phyloP scores from a whole-genome alignment of 2,888 invertebrate genomes.

The Heliothis peltigera region DNA sequence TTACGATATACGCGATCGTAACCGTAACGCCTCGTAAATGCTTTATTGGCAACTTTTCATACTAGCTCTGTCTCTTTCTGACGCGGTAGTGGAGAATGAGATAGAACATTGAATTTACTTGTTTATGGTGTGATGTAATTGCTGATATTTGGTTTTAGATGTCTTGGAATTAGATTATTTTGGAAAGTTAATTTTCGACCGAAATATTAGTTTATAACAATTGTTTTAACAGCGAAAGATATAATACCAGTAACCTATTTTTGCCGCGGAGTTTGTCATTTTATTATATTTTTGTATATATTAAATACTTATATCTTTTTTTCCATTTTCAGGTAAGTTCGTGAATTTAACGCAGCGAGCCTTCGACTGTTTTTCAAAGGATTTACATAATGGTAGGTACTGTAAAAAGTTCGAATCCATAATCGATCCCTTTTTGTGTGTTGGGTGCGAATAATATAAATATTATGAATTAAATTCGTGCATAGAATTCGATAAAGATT shows the following conservation, averaged over 20 bases:
- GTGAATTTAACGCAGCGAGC: neutral
- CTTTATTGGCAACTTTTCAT: slow-evolving; percentile 49
- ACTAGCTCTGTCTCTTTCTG: slow-evolving; percentile 18
- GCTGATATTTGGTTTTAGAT: slow-evolving; percentile 46
- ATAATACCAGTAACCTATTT: too few species aligned
- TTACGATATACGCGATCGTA: slow-evolving; percentile 54
- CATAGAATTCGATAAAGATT: too few species aligned
- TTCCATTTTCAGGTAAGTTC: slow-evolving; percentile 46
- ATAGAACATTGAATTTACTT: slow-evolving; percentile 32
- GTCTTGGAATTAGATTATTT: slow-evolving; percentile 51
- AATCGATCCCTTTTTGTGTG: too few species aligned
- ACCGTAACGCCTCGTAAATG: slow-evolving; percentile 54
- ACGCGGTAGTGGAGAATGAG: slow-evolving; percentile 24
- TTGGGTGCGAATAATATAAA: too few species aligned
- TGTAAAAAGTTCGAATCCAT: too few species aligned
- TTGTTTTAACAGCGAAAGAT: too few species aligned
- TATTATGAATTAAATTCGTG: too few species aligned
- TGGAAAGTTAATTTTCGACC: slow-evolving; percentile 37
- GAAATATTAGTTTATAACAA: slow-evolving; percentile 20
- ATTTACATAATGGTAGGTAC: neutral
- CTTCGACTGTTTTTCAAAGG: too few species aligned
- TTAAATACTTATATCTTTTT: neutral
- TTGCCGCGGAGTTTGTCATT: too few species aligned
- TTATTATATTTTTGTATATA: too few species aligned
- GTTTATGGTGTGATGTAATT: slow-evolving; percentile 56